phyloP scores from a whole-genome alignment of 2,113 vertebrate genomes.

The Rhinoptilus africanus region DNA sequence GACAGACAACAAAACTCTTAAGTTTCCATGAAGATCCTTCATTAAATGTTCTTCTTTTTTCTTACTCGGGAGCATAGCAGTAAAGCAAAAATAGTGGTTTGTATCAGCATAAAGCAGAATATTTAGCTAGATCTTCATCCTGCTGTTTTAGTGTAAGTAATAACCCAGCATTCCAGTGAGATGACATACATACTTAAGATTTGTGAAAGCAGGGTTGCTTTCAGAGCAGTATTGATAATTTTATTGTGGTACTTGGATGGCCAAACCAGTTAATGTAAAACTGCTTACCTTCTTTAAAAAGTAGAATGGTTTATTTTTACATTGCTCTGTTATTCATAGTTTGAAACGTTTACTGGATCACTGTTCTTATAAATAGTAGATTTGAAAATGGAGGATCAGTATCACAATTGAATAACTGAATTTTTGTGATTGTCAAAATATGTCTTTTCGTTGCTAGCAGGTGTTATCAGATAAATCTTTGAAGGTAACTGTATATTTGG shows the following conservation, averaged over 20 bases:
- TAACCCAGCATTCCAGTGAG: neutral
- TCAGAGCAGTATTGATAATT: neutral
- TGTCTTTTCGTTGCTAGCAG: neutral
- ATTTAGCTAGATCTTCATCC: neutral
- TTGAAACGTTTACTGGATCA: neutral
- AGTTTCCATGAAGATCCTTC: neutral
- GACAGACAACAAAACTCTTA: neutral
- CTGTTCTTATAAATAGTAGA: neutral
- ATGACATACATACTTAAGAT: neutral
- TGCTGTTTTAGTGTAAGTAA: neutral
- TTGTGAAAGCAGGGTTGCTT: neutral
- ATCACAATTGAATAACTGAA: neutral
- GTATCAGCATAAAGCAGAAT: neutral
- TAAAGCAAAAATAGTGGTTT: neutral
- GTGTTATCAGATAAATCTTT: neutral
- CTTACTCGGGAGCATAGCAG: neutral
- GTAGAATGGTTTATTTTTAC: neutral
- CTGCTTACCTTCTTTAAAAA: neutral
- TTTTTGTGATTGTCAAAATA: neutral
- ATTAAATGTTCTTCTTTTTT: neutral
- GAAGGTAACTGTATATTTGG: neutral
- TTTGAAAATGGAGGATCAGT: neutral
- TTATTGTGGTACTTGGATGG: neutral
- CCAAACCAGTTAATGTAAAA: neutral
- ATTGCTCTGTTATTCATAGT: neutral